Percentiles rank a stretch among this genome's conserved stretches.
phyloP scores from a whole-genome alignment of 2,888 invertebrate genomes.

The Oxycera nigricornis region DNA sequence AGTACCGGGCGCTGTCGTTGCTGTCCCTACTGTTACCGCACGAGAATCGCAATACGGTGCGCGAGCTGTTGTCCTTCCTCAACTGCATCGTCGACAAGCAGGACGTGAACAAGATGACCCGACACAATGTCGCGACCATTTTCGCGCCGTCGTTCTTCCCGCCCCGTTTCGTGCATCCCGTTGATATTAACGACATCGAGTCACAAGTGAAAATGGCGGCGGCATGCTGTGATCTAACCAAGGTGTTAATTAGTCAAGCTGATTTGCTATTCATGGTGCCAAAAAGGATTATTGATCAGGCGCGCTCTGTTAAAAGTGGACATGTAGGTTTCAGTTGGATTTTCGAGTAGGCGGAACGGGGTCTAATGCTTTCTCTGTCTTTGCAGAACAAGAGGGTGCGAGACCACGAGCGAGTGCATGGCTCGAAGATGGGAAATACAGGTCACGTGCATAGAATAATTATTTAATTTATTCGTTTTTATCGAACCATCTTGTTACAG shows the following conservation, averaged over 20 bases:
- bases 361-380: no score
- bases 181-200: conserved; percentile 71
- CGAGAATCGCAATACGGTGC: conserved; percentile 83
- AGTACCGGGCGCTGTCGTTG: conserved; percentile 66
- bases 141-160: conserved; percentile 93
- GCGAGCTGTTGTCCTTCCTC: conserved; percentile 80
- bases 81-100: conserved; percentile 74
- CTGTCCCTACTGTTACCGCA: conserved; percentile 82
- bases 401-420: conserved; percentile 46
- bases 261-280: conserved; percentile 84
- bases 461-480: conserved; percentile 47
- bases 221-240: conserved; percentile 85
- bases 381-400: neutral
- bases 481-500: conserved; percentile 23
- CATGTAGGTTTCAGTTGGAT: conserved; percentile 52
- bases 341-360: neutral
- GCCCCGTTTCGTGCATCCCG: conserved; percentile 71
- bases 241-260: conserved; percentile 79
- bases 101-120: conserved; percentile 84
- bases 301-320: conserved; percentile 61
- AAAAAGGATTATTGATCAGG: conserved; percentile 71
- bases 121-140: conserved; percentile 93
- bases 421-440: conserved; percentile 54
- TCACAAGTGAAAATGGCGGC: conserved; percentile 86
- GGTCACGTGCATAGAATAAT: conserved; percentile 60